Conservation (phyloP, 1,140 invertebrate genomes). For the Cyphomyrmex costatus region DNA sequence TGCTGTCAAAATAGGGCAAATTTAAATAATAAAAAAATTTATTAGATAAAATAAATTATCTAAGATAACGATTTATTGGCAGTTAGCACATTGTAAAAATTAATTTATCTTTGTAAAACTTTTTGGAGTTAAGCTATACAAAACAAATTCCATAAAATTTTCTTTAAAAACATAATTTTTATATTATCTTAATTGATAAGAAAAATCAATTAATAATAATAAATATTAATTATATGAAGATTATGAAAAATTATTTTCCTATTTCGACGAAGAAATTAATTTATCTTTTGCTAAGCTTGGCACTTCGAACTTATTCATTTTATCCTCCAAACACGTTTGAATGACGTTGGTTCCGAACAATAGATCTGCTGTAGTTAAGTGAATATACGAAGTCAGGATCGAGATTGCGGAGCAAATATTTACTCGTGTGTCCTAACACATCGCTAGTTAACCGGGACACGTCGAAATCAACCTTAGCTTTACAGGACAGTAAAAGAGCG, state of each 20-base stretch:
- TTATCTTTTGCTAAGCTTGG: neutral
- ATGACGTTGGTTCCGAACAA: neutral
- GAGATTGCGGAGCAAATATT: constrained; percentile 81
- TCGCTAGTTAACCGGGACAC: constrained; percentile 30
- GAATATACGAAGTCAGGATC: constrained; percentile 73
- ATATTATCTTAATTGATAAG: too few species aligned
- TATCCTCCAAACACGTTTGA: constrained; percentile 12
- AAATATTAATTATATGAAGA: constrained; percentile 9
- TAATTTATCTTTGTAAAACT: neutral
- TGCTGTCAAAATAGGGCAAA: neutral
- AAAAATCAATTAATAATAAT: neutral
- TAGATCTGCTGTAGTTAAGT: constrained; percentile 48
- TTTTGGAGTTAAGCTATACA: neutral
- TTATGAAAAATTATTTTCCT: neutral
- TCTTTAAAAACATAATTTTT: neutral
- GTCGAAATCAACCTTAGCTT: constrained; percentile 13
- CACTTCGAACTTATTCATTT: constrained; percentile 6
- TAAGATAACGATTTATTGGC: neutral
- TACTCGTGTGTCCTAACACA: constrained; percentile 77
- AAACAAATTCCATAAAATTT: neutral
- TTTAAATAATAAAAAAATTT: neutral
- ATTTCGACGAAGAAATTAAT: neutral
- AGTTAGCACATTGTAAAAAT: neutral
- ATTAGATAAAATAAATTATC: neutral
- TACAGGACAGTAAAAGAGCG: neutral